Base-by-base conservation (phyloP, 2,797 vertebrate genomes). In the Gallinago nigripennis region DNA sequence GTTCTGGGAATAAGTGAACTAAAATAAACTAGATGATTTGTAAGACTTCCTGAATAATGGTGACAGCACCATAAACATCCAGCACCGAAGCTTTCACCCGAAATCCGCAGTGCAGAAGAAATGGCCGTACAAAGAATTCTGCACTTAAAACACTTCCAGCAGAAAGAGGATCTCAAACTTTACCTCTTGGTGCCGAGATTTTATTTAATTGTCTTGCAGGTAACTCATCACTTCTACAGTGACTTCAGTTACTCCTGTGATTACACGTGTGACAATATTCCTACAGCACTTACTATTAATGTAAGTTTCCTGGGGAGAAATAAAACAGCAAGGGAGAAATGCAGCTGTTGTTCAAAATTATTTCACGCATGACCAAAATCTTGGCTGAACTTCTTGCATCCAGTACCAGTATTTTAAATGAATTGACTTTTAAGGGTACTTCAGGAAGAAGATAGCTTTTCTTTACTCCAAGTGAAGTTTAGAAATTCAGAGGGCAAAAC, bases 351-450 rank as follows among this genome's bases (percentile, higher is more conserved):
- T 31, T 86, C n/a, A 51, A 24, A 77, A 45, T 8, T 1, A 51
- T 53, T 68, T 83, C 20, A 70, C 3, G 39, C 5, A 64, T 0
- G 0, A 65, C 31, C 54, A 65, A 82, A 57, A 51, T 16, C 0
- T 8, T 46, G 18, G 21, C 58, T 7, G 3, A 58, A 64, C 3
- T 64, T 53, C 63, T 41, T 51, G 31, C 24, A 72, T 8, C 21
- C 30, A 18, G 4, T 16, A 41, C 23, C 31, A 19, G 12, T 13
- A 66, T 53, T 75, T 57, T 24, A 33, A n/a, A 33, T 16, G 28
- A 65, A 63, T 28, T 31, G 65, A 15, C 51, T 80, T 82, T 66
- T 25, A 66, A 35, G 8, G 6, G 0, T 78, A 50, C 30, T 54
- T 37, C 15, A 53, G 37, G 9, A 56, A 2, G 41, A 86, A 56